Evolutionary conservation across 1,140 invertebrate species (phyloP).

Genomic region (Drosophila punjabiensis): DNA sequence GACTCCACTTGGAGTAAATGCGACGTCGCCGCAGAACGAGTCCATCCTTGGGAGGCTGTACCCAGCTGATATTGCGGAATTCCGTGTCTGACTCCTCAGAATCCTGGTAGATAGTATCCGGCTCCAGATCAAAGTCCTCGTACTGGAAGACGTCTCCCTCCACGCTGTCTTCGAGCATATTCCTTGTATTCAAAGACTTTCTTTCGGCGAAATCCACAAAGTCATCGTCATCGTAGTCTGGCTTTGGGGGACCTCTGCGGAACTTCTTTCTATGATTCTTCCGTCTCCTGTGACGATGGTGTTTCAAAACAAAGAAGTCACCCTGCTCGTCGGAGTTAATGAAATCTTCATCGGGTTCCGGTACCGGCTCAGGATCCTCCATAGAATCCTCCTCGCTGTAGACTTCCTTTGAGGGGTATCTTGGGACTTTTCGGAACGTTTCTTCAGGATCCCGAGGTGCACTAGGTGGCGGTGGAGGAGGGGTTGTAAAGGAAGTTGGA

Average conservation of each 20-base stretch:
- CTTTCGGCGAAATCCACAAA: slow-evolving; percentile 62
- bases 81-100: slow-evolving; percentile 61
- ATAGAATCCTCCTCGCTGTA: slow-evolving; percentile 37
- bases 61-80: slow-evolving; percentile 40
- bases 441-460: slow-evolving; percentile 18
- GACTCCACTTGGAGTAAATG: slow-evolving; percentile 85
- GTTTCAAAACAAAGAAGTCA: slow-evolving; percentile 68
- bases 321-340: slow-evolving; percentile 38
- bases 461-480: background rate
- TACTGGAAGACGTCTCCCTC: slow-evolving; percentile 79
- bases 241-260: slow-evolving; percentile 18
- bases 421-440: slow-evolving; percentile 31
- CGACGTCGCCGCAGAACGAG: slow-evolving; percentile 55
- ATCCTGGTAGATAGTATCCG: slow-evolving; percentile 40
- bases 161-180: slow-evolving; percentile 35
- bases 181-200: slow-evolving; percentile 26
- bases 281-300: slow-evolving; percentile 35
- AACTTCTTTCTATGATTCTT: slow-evolving; percentile 27
- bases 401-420: slow-evolving; percentile 29
- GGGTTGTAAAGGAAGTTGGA: background rate
- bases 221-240: slow-evolving; percentile 57
- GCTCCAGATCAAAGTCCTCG: slow-evolving; percentile 76
- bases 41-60: slow-evolving; percentile 55
- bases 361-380: slow-evolving; percentile 19
- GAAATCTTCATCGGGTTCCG: slow-evolving; percentile 28